A percentile compares a stretch with the other conserved stretches of the same genome.
These are phyloP conservation scores for Mythimna pallens DNA, from an alignment of 2,888 invertebrate species.

Conservation along the genomic window DNA sequence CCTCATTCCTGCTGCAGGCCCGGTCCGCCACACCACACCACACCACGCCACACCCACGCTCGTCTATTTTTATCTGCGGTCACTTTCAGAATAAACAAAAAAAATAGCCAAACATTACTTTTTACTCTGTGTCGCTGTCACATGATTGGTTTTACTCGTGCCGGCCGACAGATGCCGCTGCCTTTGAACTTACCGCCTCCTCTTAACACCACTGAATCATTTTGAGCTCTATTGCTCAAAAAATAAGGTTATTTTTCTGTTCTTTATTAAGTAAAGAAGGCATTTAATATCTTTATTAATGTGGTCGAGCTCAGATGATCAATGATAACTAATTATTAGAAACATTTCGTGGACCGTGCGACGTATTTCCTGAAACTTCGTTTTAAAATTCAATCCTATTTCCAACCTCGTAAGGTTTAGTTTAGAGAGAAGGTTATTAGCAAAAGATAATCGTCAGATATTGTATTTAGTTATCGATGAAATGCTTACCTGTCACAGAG, in stretches of 20 bases:
- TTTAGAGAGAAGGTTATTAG: constrained; percentile 62
- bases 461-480: constrained; percentile 88
- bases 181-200: constrained; percentile 83
- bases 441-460: constrained; percentile 85
- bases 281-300: constrained; percentile 70
- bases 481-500: constrained; percentile 69
- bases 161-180: constrained; percentile 80
- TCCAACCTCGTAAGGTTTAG: background rate
- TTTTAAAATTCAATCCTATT: constrained; percentile 44
- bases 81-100: constrained; percentile 60
- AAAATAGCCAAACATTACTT: constrained; percentile 64
- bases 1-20: background rate
- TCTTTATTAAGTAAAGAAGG: constrained; percentile 55
- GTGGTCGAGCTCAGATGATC: constrained; percentile 69
- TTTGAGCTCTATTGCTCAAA: constrained; percentile 3
- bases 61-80: constrained; percentile 56
- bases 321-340: constrained; percentile 69
- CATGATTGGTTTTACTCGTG: constrained; percentile 85
- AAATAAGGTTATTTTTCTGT: constrained; percentile 24
- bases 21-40: constrained; percentile 43
- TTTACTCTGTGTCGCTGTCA: constrained; percentile 77
- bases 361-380: constrained; percentile 39
- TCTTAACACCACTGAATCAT: constrained; percentile 19
- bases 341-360: constrained; percentile 66
- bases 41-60: constrained; percentile 42